These are phyloP conservation scores for Calycopis cecrops DNA, from an alignment of 1,140 invertebrate genomes.

Conservation along the genomic window DNA sequence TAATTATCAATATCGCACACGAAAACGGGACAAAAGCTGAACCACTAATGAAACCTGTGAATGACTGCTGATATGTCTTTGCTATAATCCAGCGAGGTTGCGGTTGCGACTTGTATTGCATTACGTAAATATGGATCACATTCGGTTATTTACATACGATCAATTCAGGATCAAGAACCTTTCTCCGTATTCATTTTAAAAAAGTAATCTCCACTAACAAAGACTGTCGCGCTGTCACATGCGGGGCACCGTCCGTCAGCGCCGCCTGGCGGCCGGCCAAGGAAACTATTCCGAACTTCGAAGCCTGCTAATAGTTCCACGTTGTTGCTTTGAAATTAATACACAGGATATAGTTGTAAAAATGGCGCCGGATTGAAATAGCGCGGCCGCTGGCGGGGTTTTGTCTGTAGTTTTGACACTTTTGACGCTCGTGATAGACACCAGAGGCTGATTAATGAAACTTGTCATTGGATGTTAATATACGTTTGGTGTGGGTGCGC, in stretches of 20 bases:
- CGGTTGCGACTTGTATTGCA: no score
- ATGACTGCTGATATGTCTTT: no score
- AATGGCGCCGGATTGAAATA: slow-evolving; percentile 12
- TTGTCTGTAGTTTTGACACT: slow-evolving; percentile 7
- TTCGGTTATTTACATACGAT: no score
- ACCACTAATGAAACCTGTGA: no score
- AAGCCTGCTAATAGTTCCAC: slow-evolving; percentile 14
- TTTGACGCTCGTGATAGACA: not conserved
- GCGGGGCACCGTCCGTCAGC: slow-evolving; percentile 4
- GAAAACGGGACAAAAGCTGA: no score
- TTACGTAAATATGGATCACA: no score
- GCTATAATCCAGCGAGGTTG: no score
- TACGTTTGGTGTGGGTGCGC: no score
- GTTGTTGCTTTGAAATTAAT: slow-evolving; percentile 16
- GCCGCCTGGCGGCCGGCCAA: slow-evolving; percentile 9
- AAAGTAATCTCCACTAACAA: slow-evolving; percentile 7
- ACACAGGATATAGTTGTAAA: slow-evolving; percentile 14
- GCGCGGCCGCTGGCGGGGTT: not conserved
- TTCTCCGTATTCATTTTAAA: slow-evolving; percentile 2
- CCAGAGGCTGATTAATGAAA: no score
- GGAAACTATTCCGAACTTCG: slow-evolving; percentile 12
- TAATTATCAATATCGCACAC: no score
- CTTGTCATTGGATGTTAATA: no score
- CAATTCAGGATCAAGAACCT: not conserved
- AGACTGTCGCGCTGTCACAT: slow-evolving; percentile 1